A percentile compares a stretch with the other conserved stretches of the same genome.
These are phyloP conservation scores for Apostichopus japonicus DNA, from an alignment of 35 echinoderm and acorn worm species.

Conservation along the genomic window DNA sequence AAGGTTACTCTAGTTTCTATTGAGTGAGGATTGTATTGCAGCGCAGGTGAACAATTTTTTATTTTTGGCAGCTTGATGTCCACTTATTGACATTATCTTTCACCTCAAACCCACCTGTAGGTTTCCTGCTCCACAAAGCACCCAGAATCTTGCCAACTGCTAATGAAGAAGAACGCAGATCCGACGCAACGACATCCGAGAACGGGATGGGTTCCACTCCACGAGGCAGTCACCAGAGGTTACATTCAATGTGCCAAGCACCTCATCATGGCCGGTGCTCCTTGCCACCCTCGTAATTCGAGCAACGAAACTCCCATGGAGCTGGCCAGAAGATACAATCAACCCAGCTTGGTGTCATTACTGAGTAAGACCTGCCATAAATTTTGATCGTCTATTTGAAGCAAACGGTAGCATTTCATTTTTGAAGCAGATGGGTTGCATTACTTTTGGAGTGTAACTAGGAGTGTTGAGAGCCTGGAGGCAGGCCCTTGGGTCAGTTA, in stretches of 20 bases:
- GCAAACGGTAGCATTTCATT: too few species aligned
- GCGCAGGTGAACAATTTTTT: too few species aligned
- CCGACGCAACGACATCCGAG: constrained; percentile 89
- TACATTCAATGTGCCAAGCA: constrained; percentile 74
- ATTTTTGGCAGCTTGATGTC: too few species aligned
- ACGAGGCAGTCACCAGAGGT: constrained; percentile 87
- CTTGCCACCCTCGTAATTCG: constrained; percentile 79
- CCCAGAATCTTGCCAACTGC: constrained; percentile 52
- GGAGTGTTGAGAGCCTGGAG: too few species aligned
- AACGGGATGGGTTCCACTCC: constrained; percentile 97
- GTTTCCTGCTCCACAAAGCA: constrained; percentile 47
- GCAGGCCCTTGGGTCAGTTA: too few species aligned
- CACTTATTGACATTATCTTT: too few species aligned
- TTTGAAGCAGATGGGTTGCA: too few species aligned
- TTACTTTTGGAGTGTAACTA: too few species aligned
- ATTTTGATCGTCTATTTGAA: too few species aligned
- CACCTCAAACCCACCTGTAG: background rate
- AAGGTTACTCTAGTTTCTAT: too few species aligned
- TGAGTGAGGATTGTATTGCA: too few species aligned
- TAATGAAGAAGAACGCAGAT: constrained; percentile 75
- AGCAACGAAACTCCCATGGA: constrained; percentile 91
- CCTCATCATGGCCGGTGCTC: constrained; percentile 68
- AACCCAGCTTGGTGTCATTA: constrained; percentile 41
- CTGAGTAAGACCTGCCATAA: constrained; percentile 67
- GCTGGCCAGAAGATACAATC: constrained; percentile 80